phyloP scores from a whole-genome alignment of 2,888 invertebrate species.

The Zaprionus obscuricornis region DNA sequence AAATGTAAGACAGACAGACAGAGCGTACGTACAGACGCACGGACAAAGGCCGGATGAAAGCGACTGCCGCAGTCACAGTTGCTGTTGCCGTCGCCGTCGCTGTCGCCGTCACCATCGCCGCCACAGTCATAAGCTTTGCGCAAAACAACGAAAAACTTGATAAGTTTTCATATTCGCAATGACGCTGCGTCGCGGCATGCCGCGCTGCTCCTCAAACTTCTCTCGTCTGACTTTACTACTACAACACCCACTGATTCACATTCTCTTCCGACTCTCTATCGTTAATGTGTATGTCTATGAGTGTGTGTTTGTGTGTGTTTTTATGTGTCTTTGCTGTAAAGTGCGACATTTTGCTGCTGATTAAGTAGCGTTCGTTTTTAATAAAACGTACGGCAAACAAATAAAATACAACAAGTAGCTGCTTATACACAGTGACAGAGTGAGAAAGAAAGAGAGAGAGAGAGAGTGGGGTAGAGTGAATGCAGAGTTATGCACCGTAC shows the following conservation, averaged over 20 bases:
- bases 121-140: constrained; percentile 14
- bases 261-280: not conserved
- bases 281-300: constrained; percentile 5
- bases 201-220: constrained; percentile 3
- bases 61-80: constrained; percentile 15
- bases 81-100: constrained; percentile 36
- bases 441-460: constrained; percentile 7
- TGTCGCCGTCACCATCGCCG: constrained; percentile 51
- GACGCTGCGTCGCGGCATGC: constrained; percentile 6
- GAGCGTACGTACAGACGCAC: no score
- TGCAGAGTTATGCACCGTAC: not conserved
- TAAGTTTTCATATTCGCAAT: constrained; percentile 58
- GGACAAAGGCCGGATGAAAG: constrained; percentile 61
- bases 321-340: constrained; percentile 58
- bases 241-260: constrained; percentile 9
- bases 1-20: constrained; percentile 50
- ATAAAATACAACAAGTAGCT: constrained; percentile 72
- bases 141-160: constrained; percentile 52
- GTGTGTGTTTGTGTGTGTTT: constrained; percentile 8
- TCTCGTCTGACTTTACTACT: not conserved
- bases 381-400: constrained; percentile 72
- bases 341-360: constrained; percentile 77
- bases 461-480: no score
- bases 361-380: constrained; percentile 77
- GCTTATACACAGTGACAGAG: constrained; percentile 18